Conservation (phyloP, 2,888 invertebrate species). For the Orchesella flavescens region DNA sequence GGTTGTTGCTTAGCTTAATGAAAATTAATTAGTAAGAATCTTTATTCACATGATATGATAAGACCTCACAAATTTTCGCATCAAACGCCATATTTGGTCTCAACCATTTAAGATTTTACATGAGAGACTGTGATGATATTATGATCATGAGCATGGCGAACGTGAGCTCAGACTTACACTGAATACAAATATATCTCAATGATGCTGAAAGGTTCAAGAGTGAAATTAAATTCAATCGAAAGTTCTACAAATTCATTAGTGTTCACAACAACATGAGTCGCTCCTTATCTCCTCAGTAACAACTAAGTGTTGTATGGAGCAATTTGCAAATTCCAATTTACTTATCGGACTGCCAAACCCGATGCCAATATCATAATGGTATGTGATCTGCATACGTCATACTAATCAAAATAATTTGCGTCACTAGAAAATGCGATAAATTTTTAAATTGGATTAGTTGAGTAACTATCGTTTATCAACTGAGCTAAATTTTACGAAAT, state of each 20-base stretch:
- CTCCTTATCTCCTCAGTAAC: too few species aligned
- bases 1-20: background rate
- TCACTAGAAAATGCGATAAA: too few species aligned
- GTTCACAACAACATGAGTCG: too few species aligned
- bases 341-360: too few species aligned
- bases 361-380: too few species aligned
- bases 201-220: background rate
- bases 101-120: background rate
- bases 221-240: background rate
- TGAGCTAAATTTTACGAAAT: too few species aligned
- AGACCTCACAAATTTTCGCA: background rate
- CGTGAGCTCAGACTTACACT: background rate
- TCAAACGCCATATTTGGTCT: background rate
- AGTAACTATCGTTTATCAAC: too few species aligned
- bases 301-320: too few species aligned
- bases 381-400: too few species aligned
- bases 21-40: constrained; percentile 27
- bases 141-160: background rate
- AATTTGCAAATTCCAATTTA: too few species aligned
- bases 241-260: background rate
- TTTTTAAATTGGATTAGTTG: too few species aligned
- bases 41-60: background rate
- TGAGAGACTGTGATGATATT: background rate
- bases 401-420: too few species aligned
- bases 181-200: background rate